A percentile compares a stretch with the other conserved stretches of the same genome.
These are phyloP conservation scores for Trialeurodes vaporariorum DNA, from an alignment of 1,140 invertebrate species.

Conservation along the genomic window DNA sequence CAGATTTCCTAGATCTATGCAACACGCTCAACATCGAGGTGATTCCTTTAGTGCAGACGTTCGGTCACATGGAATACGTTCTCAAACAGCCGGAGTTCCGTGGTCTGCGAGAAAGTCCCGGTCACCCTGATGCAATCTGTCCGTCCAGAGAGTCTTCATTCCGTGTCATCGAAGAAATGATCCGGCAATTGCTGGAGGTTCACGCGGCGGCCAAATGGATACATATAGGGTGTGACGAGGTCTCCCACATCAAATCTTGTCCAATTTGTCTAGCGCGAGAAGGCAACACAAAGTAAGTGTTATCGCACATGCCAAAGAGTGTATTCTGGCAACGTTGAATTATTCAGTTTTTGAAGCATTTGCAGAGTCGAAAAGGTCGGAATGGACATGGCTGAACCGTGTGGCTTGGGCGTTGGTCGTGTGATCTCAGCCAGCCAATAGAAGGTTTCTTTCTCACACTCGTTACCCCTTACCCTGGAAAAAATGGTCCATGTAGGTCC, in stretches of 20 bases:
- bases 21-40: conserved; percentile 46
- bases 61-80: conserved; percentile 87
- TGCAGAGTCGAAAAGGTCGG: no score
- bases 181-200: conserved; percentile 29
- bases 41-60: conserved; percentile 90
- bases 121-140: conserved; percentile 71
- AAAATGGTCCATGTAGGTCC: no score
- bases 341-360: no score
- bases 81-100: conserved; percentile 68
- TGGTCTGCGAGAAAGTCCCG: conserved; percentile 61
- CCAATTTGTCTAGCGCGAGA: conserved; percentile 28
- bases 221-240: conserved; percentile 36
- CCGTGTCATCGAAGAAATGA: conserved; percentile 17
- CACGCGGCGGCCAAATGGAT: conserved; percentile 29
- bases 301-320: no score
- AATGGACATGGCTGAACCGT: no score
- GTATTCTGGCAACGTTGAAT: no score
- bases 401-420: no score
- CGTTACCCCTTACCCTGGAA: no score
- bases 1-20: neutral
- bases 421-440: no score
- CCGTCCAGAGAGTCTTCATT: conserved; percentile 40
- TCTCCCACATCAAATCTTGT: conserved; percentile 38
- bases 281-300: neutral
- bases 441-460: no score